Evolutionary conservation across 2,113 vertebrate species (phyloP), one percentile per base, ranked within the genome.

Genomic region (Zosterops pallidus): DNA sequence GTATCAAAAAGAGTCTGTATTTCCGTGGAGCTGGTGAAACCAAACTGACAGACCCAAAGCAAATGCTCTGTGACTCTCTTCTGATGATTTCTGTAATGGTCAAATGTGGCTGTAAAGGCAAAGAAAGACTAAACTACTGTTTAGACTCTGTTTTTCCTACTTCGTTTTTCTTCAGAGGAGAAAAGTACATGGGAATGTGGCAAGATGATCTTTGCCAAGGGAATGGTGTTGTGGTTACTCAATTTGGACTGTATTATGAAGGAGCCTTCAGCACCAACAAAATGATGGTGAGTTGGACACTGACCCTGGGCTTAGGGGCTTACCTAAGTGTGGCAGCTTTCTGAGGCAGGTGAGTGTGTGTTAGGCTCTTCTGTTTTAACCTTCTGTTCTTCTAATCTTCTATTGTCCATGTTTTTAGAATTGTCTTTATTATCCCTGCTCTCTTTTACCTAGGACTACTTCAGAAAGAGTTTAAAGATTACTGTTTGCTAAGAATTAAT

Each of bases 171-270:
- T 96, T 94, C 75, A 99, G 99, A 92, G 99, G 99, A 39, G 99
- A 99, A 94, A 99, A 99, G 97, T 99, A 99, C 78, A 99, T 99
- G 99, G 99, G 99, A 49, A 98, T 98, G 98, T 99, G 99, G 99
- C 98, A 99, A 89, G 99, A 99, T 78, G 98, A 99, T 85, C 92
- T 97, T 78, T 98, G 99, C 59, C 99, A 99, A 84, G 99, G 99
- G 60, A 98, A 97, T 12, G 99, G 99, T n/a, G 98, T 99, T 17
- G 99, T 99, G 39, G 99, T 99, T 79, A 99, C 99, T 28, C 99
- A 99, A 97, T 99, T 99, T 86, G 99, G 99, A 18, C 97, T 99
- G 19, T 99, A 99, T 92, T 99, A 99, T 6, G 99, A 99, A 97
- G 99, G 99, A 78, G 97, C 98, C 85, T 99, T 99, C 96, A 99